phyloP scores from a whole-genome alignment of 1,140 invertebrate genomes.

The Dermatophagoides farinae region DNA sequence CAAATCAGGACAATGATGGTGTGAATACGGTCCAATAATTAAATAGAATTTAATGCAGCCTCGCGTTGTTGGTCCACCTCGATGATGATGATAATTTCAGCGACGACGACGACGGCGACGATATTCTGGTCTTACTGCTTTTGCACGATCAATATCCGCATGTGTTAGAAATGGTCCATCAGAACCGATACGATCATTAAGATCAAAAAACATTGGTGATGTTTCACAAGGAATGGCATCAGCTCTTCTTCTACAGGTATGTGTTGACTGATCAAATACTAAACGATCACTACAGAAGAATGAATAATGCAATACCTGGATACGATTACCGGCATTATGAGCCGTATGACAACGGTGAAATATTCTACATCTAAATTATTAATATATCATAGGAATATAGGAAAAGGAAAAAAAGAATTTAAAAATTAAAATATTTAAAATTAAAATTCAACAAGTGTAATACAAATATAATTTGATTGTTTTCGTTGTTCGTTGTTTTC shows the following conservation, averaged over 20 bases:
- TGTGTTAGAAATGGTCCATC: neutral
- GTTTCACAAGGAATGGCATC: constrained; percentile 7
- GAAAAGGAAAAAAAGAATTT: neutral
- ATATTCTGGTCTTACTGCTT: constrained; percentile 3
- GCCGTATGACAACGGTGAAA: constrained; percentile 2
- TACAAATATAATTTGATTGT: too few relatives aligned
- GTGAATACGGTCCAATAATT: too few relatives aligned
- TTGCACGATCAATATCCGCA: neutral
- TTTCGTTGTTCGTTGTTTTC: too few relatives aligned
- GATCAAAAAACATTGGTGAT: constrained; percentile 2
- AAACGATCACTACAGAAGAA: neutral
- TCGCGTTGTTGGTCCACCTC: too few relatives aligned
- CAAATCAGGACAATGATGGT: too few relatives aligned
- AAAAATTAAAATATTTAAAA: neutral
- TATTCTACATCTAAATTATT: neutral
- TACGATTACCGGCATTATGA: neutral
- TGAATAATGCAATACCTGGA: neutral
- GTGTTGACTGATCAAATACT: constrained; percentile 3
- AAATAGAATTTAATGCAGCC: too few relatives aligned
- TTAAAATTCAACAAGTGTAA: neutral
- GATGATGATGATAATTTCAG: too few relatives aligned
- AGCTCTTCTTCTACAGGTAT: neutral
- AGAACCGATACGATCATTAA: neutral
- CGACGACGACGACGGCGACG: neutral
- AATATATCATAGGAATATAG: neutral